Base-by-base conservation (phyloP, 2,113 vertebrate genomes). In the Antigone vipio region DNA sequence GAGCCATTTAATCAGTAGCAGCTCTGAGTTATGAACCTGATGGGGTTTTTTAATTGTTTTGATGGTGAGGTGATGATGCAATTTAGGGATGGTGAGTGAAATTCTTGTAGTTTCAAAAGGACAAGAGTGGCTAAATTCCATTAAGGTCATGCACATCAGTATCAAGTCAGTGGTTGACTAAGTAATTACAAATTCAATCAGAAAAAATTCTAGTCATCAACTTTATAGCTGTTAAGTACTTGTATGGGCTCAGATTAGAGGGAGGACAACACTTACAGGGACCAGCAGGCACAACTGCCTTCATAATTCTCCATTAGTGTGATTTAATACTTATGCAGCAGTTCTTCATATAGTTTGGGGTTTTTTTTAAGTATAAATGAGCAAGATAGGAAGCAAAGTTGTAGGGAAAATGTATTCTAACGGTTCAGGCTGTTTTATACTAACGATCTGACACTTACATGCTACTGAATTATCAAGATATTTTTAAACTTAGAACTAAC, bases 31-130 rank as follows among this genome's bases (percentile, higher is more conserved):
- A 50, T 72, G 15, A 74, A 21, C 17, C n/a, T 62, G 14, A 24
- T 3, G 17, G 2, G 29, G 32, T 3, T 6, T 52, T 49, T 12
- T 32, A 29, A 12, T 38, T 50, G 11, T 47, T 68, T 84, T 59
- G 38, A 7, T 10, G 3, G 2, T 34, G 6, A 10, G 2, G 1
- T 1, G 1, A 27, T 40, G 9, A 14, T 9, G 34, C 32, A 49
- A 2, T 72, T 68, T 23, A 26, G 26, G 16, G 8, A 35, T 15
- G 19, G 6, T 49, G 21, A 79, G 13, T 35, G 34, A 35, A 19
- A 80, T 5, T 38, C 72, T 38, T 71, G 13, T 77, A 11, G 42
- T 71, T 93, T 77, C 47, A 17, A 77, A 91, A 78, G 40, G 26
- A 84, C 63, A 59, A 67, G 32, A 13, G 8, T 30, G 26, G 16